Evolutionary conservation across 2,113 vertebrate species (phyloP).

Genomic region (Furnarius figulus): DNA sequence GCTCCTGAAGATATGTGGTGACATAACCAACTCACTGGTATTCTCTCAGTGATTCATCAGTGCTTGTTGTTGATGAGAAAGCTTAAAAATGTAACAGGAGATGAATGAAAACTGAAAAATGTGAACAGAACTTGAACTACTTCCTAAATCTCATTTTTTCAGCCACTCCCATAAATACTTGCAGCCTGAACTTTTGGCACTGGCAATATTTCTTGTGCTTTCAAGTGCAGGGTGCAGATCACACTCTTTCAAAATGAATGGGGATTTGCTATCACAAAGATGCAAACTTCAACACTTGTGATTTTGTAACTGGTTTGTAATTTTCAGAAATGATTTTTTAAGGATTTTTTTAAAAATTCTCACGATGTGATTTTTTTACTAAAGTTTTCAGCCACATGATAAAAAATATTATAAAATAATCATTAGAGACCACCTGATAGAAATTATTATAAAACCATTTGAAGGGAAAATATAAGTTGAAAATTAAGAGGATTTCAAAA

Average conservation of each 20-base stretch:
- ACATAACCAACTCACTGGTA: not conserved
- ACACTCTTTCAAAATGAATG: not conserved
- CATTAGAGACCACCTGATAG: not conserved
- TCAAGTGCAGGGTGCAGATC: not conserved
- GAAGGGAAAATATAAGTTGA: not conserved
- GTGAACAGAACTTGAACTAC: not conserved
- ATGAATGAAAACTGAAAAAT: conserved; percentile 64
- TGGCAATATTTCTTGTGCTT: not conserved
- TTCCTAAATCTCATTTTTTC: conserved; percentile 52
- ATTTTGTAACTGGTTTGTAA: not conserved
- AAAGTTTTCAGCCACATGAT: not conserved
- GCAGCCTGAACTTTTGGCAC: conserved; percentile 32
- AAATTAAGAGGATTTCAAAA: not conserved
- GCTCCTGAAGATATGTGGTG: not conserved
- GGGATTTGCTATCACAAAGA: not conserved
- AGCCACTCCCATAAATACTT: conserved; percentile 31
- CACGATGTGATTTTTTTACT: not conserved
- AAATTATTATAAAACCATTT: not conserved
- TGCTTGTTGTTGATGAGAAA: not conserved
- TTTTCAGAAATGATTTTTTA: not conserved
- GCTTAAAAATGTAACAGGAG: conserved; percentile 3
- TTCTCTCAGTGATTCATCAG: not conserved
- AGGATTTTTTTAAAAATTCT: not conserved
- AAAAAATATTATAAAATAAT: not conserved
- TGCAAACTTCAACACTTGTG: not conserved